Base-by-base conservation (phyloP, 2,888 invertebrate species). In the Apodemia mormo region DNA sequence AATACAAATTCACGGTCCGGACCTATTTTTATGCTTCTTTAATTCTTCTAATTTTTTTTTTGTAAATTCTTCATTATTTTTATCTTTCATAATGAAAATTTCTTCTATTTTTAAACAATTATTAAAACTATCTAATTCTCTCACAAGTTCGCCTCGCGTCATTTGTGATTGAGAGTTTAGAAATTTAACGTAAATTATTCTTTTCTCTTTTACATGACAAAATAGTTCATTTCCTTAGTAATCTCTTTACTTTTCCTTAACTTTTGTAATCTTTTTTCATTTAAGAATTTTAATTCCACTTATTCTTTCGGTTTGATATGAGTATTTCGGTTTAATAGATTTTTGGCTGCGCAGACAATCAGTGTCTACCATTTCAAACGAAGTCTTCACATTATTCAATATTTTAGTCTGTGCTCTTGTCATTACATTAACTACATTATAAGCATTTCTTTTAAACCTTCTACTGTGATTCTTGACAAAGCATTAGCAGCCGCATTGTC, bases 1-100 rank as follows among this genome's bases (percentile, higher is more conserved):
- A 14, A 75, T 65, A 66, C 70, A 71, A 37, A 75, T 33, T 40
- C 40, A 9, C 40, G 40, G 40, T 8, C 40, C 40, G 40, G 70
- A 29, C 74, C 71, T 68, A 22, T 67, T 65, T 52, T 72, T 71
- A 12, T 30, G 67, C 58, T 29, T 68, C 14, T 73, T 73, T 68
- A 73, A 71, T 68, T 70, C 68, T 33, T 72, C 30, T 43, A 66
- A n/a, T 72, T 74, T 64, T 54, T 71, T 69, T 43, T 74, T 65
- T 64, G 74, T 71, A 70, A 72, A 74, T 61, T 58, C 30, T n/a
- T 56, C 30, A 70, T 73, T 73, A 37, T 72, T 54, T 45, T 73
- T 64, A 68, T 67, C 73, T 70, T 73, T 74, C 14, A 74, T 52
- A 43, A 76, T 65, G 30, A 33, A 73, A 67, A 73, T 5, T 68